Evolutionary conservation across 2,797 vertebrate genomes (phyloP).

Genomic region (Chloroceryle inda): DNA sequence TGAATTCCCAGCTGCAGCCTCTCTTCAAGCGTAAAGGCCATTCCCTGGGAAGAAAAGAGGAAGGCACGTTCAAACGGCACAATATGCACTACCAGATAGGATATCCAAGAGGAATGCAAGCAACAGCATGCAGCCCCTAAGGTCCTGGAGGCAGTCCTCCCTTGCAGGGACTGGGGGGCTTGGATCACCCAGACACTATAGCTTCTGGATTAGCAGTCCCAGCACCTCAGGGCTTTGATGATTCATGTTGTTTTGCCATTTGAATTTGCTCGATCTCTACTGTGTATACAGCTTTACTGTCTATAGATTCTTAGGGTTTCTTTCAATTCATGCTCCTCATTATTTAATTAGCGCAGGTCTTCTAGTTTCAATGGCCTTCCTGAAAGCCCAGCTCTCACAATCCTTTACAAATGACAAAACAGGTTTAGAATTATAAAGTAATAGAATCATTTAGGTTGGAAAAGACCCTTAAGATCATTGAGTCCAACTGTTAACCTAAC

Average conservation of each 20-base stretch:
- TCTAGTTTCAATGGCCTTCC: neutral
- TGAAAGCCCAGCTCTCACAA: neutral
- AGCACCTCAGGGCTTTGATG: neutral
- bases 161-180: rapidly evolving
- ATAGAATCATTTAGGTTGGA: neutral
- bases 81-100: neutral
- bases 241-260: neutral
- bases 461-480: neutral
- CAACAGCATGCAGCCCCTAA: neutral
- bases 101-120: neutral
- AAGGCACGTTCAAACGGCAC: neutral
- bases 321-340: neutral
- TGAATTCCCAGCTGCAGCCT: constrained; percentile 96
- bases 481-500: neutral
- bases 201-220: neutral
- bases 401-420: neutral
- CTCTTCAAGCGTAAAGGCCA: constrained; percentile 97
- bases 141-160: neutral
- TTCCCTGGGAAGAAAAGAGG: constrained; percentile 85
- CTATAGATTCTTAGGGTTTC: neutral
- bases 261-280: neutral
- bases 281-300: neutral
- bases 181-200: neutral
- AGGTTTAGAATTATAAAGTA: neutral
- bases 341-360: neutral